Percentiles rank a stretch among this genome's conserved stretches.
Conservation (phyloP, 2,888 invertebrate genomes). For the Elegia similella region DNA sequence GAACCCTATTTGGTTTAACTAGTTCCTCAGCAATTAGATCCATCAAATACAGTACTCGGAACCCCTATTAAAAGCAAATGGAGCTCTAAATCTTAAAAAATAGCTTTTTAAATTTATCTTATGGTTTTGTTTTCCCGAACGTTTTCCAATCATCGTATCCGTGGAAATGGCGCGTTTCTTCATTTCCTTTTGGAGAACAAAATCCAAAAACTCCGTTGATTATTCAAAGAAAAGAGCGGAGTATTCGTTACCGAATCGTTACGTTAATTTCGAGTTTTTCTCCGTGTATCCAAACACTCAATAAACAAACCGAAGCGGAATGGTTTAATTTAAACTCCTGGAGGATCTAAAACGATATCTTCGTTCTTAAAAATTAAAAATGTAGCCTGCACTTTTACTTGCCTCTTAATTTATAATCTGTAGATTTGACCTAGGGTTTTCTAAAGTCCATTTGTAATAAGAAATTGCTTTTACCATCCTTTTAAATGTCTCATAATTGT, state of each 20-base stretch:
- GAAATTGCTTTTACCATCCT: no score
- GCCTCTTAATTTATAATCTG: no score
- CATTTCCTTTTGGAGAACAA: constrained; percentile 11
- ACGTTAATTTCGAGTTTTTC: constrained; percentile 11
- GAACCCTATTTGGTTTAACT: background rate
- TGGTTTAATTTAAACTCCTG: background rate
- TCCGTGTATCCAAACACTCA: background rate
- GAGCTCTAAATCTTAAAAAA: background rate
- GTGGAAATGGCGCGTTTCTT: constrained; percentile 1
- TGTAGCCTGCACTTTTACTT: background rate
- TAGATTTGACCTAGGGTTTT: no score
- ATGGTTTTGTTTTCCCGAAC: constrained; percentile 2
- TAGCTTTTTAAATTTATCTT: background rate
- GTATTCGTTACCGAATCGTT: constrained; percentile 14
- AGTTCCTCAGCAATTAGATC: background rate
- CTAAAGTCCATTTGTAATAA: no score
- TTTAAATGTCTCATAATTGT: no score
- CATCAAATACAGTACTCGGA: background rate
- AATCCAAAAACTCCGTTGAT: constrained; percentile 11
- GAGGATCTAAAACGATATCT: background rate
- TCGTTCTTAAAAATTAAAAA: background rate
- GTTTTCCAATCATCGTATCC: constrained; percentile 7
- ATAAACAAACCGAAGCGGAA: background rate
- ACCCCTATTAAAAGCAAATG: constrained; percentile 2
- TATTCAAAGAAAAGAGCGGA: constrained; percentile 8